phyloP scores from a whole-genome alignment of 1,140 invertebrate species.

The Sminthurides bifidus region DNA sequence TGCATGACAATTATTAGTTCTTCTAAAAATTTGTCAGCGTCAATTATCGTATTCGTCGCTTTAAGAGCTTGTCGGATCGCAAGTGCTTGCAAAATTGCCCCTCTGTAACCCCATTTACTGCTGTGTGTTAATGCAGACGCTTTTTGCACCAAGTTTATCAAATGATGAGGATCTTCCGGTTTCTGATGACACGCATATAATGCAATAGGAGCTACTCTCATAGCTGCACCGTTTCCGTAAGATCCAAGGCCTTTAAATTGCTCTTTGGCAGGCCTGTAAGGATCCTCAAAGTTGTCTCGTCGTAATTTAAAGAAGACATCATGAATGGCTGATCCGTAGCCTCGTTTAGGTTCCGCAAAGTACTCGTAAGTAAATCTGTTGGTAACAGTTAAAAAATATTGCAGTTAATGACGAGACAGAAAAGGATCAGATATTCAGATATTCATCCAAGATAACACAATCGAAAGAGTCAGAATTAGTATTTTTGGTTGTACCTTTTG shows the following conservation, averaged over 20 bases:
- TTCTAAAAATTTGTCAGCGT: constrained; percentile 41
- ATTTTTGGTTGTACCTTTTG: constrained; percentile 36
- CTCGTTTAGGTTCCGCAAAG: constrained; percentile 49
- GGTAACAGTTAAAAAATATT: constrained; percentile 11
- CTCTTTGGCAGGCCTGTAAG: constrained; percentile 50
- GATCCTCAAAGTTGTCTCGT: constrained; percentile 46
- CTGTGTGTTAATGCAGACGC: constrained; percentile 55
- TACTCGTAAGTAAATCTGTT: constrained; percentile 52
- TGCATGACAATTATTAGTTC: constrained; percentile 49
- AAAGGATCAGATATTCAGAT: not conserved
- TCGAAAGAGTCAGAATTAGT: not conserved
- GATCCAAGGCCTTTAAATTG: constrained; percentile 61
- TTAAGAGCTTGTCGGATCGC: constrained; percentile 46
- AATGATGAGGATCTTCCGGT: not conserved
- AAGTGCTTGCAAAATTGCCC: constrained; percentile 52
- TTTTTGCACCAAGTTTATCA: constrained; percentile 40
- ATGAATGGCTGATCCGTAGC: constrained; percentile 52
- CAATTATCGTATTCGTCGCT: constrained; percentile 39
- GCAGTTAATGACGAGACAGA: not conserved
- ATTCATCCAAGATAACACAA: not conserved
- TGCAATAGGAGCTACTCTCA: constrained; percentile 59
- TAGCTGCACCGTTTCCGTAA: constrained; percentile 65
- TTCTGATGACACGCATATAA: constrained; percentile 42
- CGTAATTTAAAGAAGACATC: constrained; percentile 52
- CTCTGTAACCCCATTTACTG: constrained; percentile 50